These are phyloP conservation scores for Phaethornis superciliosus DNA, from an alignment of 2,113 vertebrate species.

Conservation along the genomic window DNA sequence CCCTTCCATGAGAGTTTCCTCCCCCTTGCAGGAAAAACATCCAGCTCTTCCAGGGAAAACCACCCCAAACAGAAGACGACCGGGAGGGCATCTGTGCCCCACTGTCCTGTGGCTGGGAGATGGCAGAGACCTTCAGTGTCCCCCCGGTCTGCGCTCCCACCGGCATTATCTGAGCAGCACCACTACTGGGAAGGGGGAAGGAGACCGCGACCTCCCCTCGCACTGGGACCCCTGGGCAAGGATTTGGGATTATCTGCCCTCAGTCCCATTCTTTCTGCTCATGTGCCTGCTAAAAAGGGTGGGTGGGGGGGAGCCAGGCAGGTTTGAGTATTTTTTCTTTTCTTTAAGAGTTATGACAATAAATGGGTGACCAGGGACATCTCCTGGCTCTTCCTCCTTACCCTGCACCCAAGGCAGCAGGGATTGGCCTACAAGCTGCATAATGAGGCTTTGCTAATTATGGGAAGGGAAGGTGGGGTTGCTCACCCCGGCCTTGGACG, in stretches of 20 bases:
- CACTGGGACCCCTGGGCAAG: neutral
- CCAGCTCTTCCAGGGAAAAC: conserved; percentile 62
- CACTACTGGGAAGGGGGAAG: neutral
- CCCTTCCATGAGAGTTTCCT: neutral
- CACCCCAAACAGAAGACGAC: conserved; percentile 2
- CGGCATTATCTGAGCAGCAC: conserved; percentile 74
- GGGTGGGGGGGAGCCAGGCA: fast-evolving
- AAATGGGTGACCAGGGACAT: neutral
- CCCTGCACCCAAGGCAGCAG: fast-evolving
- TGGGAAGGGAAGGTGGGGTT: fast-evolving
- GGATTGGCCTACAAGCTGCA: neutral
- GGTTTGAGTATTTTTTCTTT: neutral
- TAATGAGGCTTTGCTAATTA: neutral
- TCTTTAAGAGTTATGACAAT: neutral
- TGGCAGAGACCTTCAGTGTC: conserved; percentile 70
- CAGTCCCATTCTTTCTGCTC: conserved; percentile 64
- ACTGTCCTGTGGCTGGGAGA: conserved; percentile 80
- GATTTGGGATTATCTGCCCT: conserved; percentile 55
- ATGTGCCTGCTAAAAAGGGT: neutral
- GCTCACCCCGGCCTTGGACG: fast-evolving
- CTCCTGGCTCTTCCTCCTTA: fast-evolving
- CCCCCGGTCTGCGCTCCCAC: conserved; percentile 67
- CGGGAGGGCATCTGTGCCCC: conserved; percentile 68
- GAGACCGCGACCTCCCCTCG: neutral
- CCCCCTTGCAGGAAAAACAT: conserved; percentile 66